Evolutionary conservation across 2,113 vertebrate genomes (phyloP).

Genomic region (Tricholaema leucomelas): DNA sequence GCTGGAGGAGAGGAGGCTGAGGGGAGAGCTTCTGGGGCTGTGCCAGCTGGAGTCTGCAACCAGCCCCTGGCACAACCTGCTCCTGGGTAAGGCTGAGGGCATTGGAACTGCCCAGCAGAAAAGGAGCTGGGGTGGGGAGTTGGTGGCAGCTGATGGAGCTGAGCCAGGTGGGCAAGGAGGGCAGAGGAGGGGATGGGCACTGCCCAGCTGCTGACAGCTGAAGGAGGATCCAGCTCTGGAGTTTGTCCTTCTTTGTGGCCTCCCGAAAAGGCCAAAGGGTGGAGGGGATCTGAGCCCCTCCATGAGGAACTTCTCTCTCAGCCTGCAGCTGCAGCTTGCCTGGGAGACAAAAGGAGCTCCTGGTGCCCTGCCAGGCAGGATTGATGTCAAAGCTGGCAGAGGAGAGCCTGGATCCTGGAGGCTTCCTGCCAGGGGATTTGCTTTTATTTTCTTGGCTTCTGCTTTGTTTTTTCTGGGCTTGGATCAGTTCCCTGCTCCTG

Average conservation of each 20-base stretch:
- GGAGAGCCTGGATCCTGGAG: slow-evolving; percentile 5
- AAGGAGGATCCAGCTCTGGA: not conserved
- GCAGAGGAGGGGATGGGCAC: not conserved
- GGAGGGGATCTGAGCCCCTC: not conserved
- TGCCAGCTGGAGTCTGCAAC: no score
- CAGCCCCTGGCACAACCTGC: no score
- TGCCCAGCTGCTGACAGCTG: rapidly evolving
- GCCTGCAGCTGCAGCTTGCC: slow-evolving; percentile 46
- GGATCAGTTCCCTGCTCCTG: rapidly evolving
- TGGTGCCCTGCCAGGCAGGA: not conserved
- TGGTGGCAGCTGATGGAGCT: no score
- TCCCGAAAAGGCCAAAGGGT: no score
- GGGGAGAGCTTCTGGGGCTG: no score
- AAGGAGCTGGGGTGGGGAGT: no score
- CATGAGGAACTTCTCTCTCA: not conserved
- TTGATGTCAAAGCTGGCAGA: slow-evolving; percentile 6
- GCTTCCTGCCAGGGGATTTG: not conserved
- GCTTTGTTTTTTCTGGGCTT: not conserved
- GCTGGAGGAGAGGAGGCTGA: no score
- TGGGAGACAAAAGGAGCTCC: not conserved
- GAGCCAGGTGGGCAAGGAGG: no score
- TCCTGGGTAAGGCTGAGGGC: no score
- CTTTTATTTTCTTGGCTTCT: not conserved
- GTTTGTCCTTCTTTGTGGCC: not conserved
- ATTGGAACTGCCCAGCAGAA: no score